A percentile compares a stretch with the other conserved stretches of the same genome.
Evolutionary conservation across 2,113 vertebrate species (phyloP).

Genomic region (Pelusios castaneus): DNA sequence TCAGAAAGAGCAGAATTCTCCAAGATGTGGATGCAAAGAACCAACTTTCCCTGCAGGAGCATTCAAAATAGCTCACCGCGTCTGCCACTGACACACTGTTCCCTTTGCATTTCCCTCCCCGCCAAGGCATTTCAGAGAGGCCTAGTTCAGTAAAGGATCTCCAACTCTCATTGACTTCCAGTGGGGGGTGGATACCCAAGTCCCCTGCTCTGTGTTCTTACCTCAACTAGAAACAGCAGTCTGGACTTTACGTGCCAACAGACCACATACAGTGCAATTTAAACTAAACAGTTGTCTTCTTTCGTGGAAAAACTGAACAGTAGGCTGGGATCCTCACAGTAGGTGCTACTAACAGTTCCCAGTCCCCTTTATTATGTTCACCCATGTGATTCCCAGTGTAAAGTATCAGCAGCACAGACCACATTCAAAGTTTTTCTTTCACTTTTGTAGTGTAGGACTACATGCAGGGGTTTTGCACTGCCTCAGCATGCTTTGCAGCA

Average conservation of each 20-base stretch:
- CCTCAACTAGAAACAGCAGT: neutral
- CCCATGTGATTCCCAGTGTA: neutral
- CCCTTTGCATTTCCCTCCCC: neutral
- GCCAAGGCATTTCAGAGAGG: neutral
- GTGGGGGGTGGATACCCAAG: fast-evolving
- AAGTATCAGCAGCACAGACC: neutral
- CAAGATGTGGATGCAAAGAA: neutral
- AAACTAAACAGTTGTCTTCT: fast-evolving
- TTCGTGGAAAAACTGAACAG: neutral
- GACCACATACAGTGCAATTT: fast-evolving
- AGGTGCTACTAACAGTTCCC: neutral
- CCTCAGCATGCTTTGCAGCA: neutral
- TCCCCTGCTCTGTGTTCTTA: neutral
- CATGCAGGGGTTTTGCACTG: neutral
- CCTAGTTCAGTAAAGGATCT: neutral
- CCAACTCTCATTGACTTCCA: neutral
- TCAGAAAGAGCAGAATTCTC: fast-evolving
- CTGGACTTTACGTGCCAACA: neutral
- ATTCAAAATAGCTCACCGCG: neutral
- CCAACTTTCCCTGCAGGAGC: neutral
- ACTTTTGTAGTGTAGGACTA: too few species aligned
- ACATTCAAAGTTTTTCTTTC: neutral
- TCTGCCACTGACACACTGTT: neutral
- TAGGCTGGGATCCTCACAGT: neutral
- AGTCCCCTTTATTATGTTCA: neutral